These are phyloP conservation scores for Hephaestus fuliginosus DNA, from an alignment of 2,797 vertebrate genomes.

Conservation along the genomic window DNA sequence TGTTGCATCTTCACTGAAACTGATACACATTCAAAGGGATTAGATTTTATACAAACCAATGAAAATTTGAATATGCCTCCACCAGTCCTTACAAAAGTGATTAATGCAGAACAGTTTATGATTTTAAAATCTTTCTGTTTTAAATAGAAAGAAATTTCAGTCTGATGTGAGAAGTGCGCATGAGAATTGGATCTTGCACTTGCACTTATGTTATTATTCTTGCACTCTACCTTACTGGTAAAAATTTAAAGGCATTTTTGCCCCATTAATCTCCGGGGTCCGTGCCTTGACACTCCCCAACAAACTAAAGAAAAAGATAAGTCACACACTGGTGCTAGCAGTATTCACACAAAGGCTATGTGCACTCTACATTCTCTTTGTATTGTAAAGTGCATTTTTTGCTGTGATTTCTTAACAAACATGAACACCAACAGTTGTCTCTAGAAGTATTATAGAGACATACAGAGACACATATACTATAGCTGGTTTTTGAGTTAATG, in stretches of 20 bases:
- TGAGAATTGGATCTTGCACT: conserved; percentile 4
- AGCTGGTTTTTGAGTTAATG: not conserved
- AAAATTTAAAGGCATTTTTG: conserved; percentile 23
- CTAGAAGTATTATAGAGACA: not conserved
- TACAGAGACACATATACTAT: not conserved
- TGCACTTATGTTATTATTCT: conserved; percentile 6
- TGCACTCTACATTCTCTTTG: not conserved
- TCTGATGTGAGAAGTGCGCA: not conserved
- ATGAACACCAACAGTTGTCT: not conserved
- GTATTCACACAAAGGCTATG: not conserved
- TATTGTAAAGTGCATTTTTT: conserved; percentile 7
- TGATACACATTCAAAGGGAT: not conserved
- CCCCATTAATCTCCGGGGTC: conserved; percentile 10
- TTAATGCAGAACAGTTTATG: not conserved
- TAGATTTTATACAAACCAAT: not conserved
- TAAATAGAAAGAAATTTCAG: not conserved
- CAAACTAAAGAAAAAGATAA: conserved; percentile 14
- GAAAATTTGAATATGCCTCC: not conserved
- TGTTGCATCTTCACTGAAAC: not conserved
- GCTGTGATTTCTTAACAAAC: not conserved
- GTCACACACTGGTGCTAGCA: conserved; percentile 9
- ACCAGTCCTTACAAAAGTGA: not conserved
- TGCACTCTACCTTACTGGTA: conserved; percentile 13
- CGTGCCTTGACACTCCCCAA: conserved; percentile 6
- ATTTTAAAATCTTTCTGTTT: not conserved